Base-by-base conservation (phyloP, 64 coral and sea anemone species). In the Montipora foliosa region DNA sequence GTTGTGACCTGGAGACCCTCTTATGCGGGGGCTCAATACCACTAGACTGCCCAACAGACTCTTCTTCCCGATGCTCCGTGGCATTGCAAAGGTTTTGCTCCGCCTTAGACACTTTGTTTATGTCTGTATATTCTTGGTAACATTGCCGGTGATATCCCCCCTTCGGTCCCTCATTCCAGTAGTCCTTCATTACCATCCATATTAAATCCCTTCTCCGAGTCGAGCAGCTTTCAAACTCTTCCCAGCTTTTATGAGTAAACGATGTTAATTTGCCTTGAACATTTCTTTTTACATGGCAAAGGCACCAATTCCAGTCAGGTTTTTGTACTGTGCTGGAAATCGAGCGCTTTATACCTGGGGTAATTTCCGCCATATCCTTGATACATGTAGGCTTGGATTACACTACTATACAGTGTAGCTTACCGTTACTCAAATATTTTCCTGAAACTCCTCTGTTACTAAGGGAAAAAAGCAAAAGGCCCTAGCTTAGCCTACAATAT, bases 211-310 rank as follows among this genome's bases (percentile, higher is more conserved):
- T 80, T 80, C 88, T 14, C 16, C 88, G 11, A 11, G 55, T 80
- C n/a, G 88, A 61, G 49, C 61, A 90, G 44, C 46, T 80, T 49
- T 80, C 60, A 22, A 90, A 90, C 57, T 19, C 81, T 11, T 21
- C 48, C 88, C 88, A 90, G 62, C 88, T 90, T 90, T 71, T 90
- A 2, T 80, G 16, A 67, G 88, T 79, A 50, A 80, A 90, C 19
- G 22, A 16, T 12, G 75, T 52, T 29, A 88, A 76, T 88, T 52
- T 24, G 7, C 5, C 22, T 37, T 37, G 29, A 37, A 37, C 29
- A 76, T 29, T 76, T 37, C 29, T 19, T 53, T 48, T 59, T 14
- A 76, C 47, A 44, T 76, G 87, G 13, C 87, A 88, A 76, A 76
- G 67, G 49, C 72, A 88, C 22, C 10, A 52, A 0, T 50, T 12